Evolutionary conservation across 2,888 invertebrate genomes (phyloP), one percentile per base, ranked within the genome.

Genomic region (Drosophila quinaria): DNA sequence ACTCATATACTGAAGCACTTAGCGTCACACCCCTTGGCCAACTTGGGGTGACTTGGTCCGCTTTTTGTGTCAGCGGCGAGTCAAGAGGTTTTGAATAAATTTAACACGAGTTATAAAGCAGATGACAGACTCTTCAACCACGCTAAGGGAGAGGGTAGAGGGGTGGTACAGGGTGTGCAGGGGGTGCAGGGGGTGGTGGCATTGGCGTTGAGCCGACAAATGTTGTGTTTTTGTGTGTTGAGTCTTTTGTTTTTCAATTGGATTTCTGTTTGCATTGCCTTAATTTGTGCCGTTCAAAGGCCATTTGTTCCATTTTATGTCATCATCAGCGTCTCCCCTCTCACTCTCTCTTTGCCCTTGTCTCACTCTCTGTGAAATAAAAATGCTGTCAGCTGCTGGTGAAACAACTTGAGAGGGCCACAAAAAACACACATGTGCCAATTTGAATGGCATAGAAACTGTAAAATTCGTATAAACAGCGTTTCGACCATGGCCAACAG

Each of bases 41-140:
- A 60, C 76, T 81, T 81, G 76, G 87, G 89, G 75, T 73, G 72
- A 69, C 51, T 76, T 54, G 31, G 42, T n/a, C 22, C 25, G 50
- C 54, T 66, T 29, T 51, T 44, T 49, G 71, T 72, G 71, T 52
- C 59, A 58, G 70, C 64, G 56, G 69, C 72, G 82, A 91, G 91
- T 91, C 91, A 91, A 91, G 91, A 91, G 91, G 90, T 79, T 90
- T 90, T 89, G 87, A 89, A 90, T 91, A 90, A 76, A 89, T 86
- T 89, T 86, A 78, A 84, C 87, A 87, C 79, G 75, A 81, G 74
- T 77, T 81, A 75, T 78, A 78, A 82, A 74, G 71, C 83, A 82
- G 86, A 87, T 83, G 82, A 82, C 82, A 76, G 65, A 35, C 61
- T 46, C 15, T 13, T n/a, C 19, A 6, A 41, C 11, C 41, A 15